A percentile compares a stretch with the other conserved stretches of the same genome.
Conservation (phyloP, 2,113 vertebrate genomes). For the Galemys pyrenaicus region DNA sequence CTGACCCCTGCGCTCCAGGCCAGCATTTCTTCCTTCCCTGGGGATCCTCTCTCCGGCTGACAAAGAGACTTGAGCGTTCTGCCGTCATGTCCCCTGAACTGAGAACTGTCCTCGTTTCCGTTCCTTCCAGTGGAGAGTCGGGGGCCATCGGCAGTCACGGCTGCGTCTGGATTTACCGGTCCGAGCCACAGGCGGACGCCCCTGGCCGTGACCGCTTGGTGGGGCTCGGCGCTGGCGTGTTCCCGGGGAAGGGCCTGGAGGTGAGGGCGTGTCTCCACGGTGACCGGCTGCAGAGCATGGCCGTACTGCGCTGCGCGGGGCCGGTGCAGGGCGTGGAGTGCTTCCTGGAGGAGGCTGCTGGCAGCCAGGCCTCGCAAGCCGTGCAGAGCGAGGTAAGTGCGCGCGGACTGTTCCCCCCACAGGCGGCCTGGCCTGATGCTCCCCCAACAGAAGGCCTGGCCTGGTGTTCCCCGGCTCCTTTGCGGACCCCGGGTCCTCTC, state of each 20-base stretch:
- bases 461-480: neutral
- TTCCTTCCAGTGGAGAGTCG: conserved; percentile 80
- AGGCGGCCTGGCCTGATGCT: neutral
- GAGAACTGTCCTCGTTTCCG: conserved; percentile 63
- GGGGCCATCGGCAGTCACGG: conserved; percentile 64
- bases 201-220: too few relatives aligned
- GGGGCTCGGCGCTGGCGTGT: conserved; percentile 77
- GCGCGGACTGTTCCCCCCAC: neutral
- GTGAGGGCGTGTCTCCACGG: conserved; percentile 84
- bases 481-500: neutral
- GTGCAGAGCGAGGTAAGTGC: conserved; percentile 82
- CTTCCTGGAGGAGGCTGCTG: conserved; percentile 90
- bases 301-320: conserved; percentile 89
- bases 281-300: conserved; percentile 83
- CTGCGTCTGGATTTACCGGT: conserved; percentile 74
- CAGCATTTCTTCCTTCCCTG: neutral
- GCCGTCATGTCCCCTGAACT: neutral
- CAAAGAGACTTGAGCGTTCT: neutral
- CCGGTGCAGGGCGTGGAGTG: conserved; percentile 89
- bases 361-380: conserved; percentile 70
- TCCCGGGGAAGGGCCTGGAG: conserved; percentile 88
- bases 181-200: conserved; percentile 72
- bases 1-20: neutral
- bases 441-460: neutral
- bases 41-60: neutral